Conservation (phyloP, 2,888 invertebrate species). For the Brachyptera putata region DNA sequence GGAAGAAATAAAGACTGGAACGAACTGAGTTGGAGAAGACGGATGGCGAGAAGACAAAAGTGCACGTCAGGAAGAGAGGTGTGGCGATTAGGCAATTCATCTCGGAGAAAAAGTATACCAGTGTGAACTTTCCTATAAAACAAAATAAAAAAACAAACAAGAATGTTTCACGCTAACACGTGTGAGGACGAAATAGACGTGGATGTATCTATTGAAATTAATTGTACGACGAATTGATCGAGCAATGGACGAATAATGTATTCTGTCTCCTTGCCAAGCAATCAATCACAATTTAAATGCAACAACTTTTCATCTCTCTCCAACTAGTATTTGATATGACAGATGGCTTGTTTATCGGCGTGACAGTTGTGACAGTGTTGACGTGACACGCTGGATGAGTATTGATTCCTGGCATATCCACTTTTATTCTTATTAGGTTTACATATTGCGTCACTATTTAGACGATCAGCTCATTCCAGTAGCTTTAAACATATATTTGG, state of each 20-base stretch:
- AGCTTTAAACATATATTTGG: too few relatives aligned
- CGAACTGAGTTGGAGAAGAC: constrained; percentile 4
- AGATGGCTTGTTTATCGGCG: constrained; percentile 19
- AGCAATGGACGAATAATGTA: background rate
- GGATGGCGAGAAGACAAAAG: constrained; percentile 10
- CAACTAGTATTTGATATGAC: constrained; percentile 19
- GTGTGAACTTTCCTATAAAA: background rate
- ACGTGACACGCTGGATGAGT: constrained; percentile 9
- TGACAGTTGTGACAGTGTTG: constrained; percentile 8
- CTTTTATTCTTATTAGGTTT: background rate
- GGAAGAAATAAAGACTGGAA: background rate
- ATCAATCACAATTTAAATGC: constrained; percentile 20
- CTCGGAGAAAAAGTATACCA: background rate
- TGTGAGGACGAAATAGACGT: background rate
- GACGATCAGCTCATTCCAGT: too few relatives aligned
- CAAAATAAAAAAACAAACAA: background rate
- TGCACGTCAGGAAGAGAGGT: constrained; percentile 8
- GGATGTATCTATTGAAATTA: constrained; percentile 16
- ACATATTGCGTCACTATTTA: background rate
- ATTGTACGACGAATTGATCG: constrained; percentile 1
- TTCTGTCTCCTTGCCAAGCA: background rate
- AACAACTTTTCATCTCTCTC: constrained; percentile 16
- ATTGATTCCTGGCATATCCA: constrained; percentile 5
- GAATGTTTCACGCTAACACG: background rate
- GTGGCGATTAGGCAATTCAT: constrained; percentile 17